These are phyloP conservation scores for Chiridota heheva DNA, from an alignment of 35 echinoderm and acorn worm species.

Conservation along the genomic window DNA sequence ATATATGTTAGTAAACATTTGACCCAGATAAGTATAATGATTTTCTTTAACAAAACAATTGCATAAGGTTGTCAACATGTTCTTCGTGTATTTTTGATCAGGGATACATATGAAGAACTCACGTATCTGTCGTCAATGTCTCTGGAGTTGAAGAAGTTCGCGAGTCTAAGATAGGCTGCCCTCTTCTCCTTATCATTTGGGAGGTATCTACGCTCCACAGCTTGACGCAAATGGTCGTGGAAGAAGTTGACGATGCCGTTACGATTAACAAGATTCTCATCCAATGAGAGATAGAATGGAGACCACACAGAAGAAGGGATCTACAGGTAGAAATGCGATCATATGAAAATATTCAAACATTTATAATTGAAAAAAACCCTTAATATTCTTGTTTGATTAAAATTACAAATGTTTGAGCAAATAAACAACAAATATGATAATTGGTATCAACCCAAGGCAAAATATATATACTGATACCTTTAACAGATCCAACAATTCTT, in stretches of 20 bases:
- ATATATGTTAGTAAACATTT: too few species aligned
- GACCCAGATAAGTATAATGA: too few species aligned
- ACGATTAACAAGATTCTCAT: constrained; percentile 90
- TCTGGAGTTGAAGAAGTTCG: constrained; percentile 74
- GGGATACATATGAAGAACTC: constrained; percentile 44
- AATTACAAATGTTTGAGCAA: too few species aligned
- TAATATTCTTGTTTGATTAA: too few species aligned
- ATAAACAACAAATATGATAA: too few species aligned
- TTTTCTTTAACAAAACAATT: too few species aligned
- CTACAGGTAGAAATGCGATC: constrained; percentile 15
- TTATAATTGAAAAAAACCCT: too few species aligned
- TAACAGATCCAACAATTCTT: constrained; percentile 61
- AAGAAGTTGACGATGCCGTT: constrained; percentile 97
- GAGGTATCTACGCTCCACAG: constrained; percentile 82
- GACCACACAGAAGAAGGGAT: constrained; percentile 73
- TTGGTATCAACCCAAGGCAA: too few species aligned
- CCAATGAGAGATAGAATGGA: constrained; percentile 85
- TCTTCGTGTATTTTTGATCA: too few species aligned
- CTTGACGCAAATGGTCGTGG: constrained; percentile 89
- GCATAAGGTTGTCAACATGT: too few species aligned
- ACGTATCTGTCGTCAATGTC: constrained; percentile 89
- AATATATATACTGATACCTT: too few species aligned
- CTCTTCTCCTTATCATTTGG: constrained; percentile 57
- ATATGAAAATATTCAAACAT: background rate
- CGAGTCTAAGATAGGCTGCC: constrained; percentile 49